Base-by-base conservation (phyloP, 2,113 vertebrate genomes). In the Xenus cinereus region DNA sequence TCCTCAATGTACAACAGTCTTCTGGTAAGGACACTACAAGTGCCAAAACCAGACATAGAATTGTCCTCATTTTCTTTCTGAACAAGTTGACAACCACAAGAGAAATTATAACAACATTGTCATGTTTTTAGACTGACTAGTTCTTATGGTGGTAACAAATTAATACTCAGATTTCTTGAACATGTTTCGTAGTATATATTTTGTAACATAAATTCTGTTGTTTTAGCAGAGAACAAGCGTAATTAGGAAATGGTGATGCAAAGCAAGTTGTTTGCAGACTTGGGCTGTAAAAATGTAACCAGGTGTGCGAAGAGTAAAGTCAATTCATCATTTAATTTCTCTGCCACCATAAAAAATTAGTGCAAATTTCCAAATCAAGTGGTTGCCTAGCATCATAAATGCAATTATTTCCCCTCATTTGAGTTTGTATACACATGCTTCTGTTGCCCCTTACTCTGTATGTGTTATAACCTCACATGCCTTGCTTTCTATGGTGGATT, bases 261-360 rank as follows among this genome's bases (percentile, higher is more conserved):
- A 50, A 92, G 51, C 60, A 63, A 86, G 39, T 48, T 1, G 0
- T 75, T 62, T 79, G 41, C 71, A 75, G 48, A 41, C 53, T 68
- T 48, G 28, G 22, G 32, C 68, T 73, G 9, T 78, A 43, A 56
- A 93, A 62, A 59, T 50, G 24, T 67, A 60, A 51, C 56, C 43
- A 76, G 81, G 60, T 94, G 73, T 81, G 18, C 59, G 75, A 59
- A 30, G 10, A 84, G 32, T 84, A 39, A 87, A 80, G 71, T 39
- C 64, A 89, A 60, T 96, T 79, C 66, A 76, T 91, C 39, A 39
- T 79, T 62, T 87, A 64, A 84, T 91, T 78, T 76, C 67, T 93
- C 63, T 85, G 73, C 63, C 79, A 63, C 71, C 48, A 6, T 41
- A 39, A 73, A 59, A 92, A 92, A 67, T 14, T 0, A 57, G 14